A percentile compares a stretch with the other conserved stretches of the same genome.
Conservation (phyloP, 2,113 vertebrate species). For the Onychostruthus taczanowskii region DNA sequence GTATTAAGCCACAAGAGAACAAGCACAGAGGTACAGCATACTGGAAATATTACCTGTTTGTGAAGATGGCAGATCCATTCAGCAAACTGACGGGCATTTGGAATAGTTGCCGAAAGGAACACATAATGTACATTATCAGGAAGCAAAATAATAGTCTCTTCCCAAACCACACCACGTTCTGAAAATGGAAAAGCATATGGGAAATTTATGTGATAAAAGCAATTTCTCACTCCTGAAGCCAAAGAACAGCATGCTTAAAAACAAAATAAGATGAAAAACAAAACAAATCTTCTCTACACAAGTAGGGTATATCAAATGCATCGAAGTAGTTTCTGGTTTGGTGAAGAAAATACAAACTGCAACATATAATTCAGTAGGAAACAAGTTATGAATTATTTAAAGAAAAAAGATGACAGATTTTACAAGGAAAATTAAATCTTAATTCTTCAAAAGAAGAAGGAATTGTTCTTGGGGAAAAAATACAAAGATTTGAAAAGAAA, state of each 20-base stretch:
- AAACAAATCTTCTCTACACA: background rate
- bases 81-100: constrained; percentile 96
- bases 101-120: constrained; percentile 97
- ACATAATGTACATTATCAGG: constrained; percentile 98
- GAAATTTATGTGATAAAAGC: background rate
- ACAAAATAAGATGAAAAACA: background rate
- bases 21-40: background rate
- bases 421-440: background rate
- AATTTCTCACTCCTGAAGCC: background rate
- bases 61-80: constrained; percentile 99
- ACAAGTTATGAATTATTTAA: background rate
- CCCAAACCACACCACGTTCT: constrained; percentile 99
- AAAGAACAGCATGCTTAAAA: background rate
- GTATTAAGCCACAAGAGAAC: background rate
- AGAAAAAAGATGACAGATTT: background rate
- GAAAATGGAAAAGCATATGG: background rate
- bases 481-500: background rate
- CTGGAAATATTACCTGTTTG: constrained; percentile 82
- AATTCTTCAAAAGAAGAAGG: background rate
- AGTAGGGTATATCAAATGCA: background rate
- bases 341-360: background rate
- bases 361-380: background rate
- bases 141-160: constrained; percentile 98
- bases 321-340: background rate
- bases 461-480: background rate